A percentile compares a stretch with the other conserved stretches of the same genome.
Evolutionary conservation across 2,888 invertebrate genomes (phyloP).

Genomic region (Drosophila testacea): DNA sequence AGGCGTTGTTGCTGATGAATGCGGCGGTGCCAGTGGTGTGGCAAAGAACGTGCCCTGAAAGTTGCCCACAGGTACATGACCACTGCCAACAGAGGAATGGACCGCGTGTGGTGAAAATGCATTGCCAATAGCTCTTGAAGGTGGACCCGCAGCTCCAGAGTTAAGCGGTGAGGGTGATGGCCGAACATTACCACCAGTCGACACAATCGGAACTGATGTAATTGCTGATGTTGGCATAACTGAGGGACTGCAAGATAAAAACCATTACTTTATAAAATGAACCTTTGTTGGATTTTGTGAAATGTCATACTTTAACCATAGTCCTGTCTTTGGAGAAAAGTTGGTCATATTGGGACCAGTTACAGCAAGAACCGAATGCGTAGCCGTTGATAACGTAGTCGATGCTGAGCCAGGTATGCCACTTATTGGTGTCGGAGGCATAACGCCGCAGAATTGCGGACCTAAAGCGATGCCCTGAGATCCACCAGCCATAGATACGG

Average conservation of each 20-base stretch:
- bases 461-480: conserved; percentile 45
- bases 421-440: conserved; percentile 43
- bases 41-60: conserved; percentile 90
- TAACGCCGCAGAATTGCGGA: conserved; percentile 39
- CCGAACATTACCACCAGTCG: conserved; percentile 84
- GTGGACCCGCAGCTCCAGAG: conserved; percentile 37
- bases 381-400: conserved; percentile 39
- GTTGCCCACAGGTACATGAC: conserved; percentile 56
- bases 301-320: conserved; percentile 82
- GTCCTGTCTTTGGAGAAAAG: conserved; percentile 79
- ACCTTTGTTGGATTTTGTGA: background rate
- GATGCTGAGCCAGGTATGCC: conserved; percentile 43
- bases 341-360: conserved; percentile 40
- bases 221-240: conserved; percentile 73
- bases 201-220: conserved; percentile 85
- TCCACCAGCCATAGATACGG: conserved; percentile 29
- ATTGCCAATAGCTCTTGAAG: conserved; percentile 84
- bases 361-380: conserved; percentile 50
- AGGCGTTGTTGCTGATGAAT: conserved; percentile 46
- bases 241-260: conserved; percentile 39
- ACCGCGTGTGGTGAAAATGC: conserved; percentile 85
- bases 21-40: conserved; percentile 87
- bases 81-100: conserved; percentile 84
- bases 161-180: conserved; percentile 86
- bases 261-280: background rate